Percentiles rank a stretch among this genome's conserved stretches.
These are phyloP conservation scores for Plagodis dolabraria DNA, from an alignment of 2,888 invertebrate genomes.

Conservation along the genomic window DNA sequence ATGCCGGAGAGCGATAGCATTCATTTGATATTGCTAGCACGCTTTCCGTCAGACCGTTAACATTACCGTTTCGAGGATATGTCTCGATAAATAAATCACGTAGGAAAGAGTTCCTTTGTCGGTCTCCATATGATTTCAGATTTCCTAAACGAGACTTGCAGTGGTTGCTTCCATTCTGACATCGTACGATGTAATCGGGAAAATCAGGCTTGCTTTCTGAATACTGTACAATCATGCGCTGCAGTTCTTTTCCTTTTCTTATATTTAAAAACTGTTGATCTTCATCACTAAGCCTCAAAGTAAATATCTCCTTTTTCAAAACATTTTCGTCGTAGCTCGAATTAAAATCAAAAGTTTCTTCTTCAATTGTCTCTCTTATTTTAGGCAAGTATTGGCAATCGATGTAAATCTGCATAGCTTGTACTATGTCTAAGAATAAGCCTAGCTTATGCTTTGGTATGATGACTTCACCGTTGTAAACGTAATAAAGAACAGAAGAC, in stretches of 20 bases:
- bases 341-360: constrained; percentile 35
- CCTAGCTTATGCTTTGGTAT: constrained; percentile 84
- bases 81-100: constrained; percentile 79
- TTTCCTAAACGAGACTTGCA: constrained; percentile 58
- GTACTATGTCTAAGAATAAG: constrained; percentile 85
- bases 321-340: constrained; percentile 31
- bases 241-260: constrained; percentile 50
- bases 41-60: constrained; percentile 73
- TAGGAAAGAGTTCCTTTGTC: constrained; percentile 73
- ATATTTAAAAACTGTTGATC: constrained; percentile 52
- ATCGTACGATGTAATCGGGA: constrained; percentile 49
- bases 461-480: constrained; percentile 88
- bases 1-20: constrained; percentile 71
- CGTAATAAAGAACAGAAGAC: constrained; percentile 87
- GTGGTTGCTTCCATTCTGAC: constrained; percentile 54
- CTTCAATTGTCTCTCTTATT: constrained; percentile 26
- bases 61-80: constrained; percentile 76
- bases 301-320: constrained; percentile 46
- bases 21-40: constrained; percentile 77
- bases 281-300: constrained; percentile 42
- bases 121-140: constrained; percentile 64
- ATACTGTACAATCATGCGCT: constrained; percentile 47
- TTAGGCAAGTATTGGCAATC: constrained; percentile 58
- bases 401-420: constrained; percentile 70
- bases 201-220: constrained; percentile 48